A percentile compares a stretch with the other conserved stretches of the same genome.
Evolutionary conservation across 64 coral and sea anemone species (phyloP).

Genomic region (Cladopsammia gracilis): DNA sequence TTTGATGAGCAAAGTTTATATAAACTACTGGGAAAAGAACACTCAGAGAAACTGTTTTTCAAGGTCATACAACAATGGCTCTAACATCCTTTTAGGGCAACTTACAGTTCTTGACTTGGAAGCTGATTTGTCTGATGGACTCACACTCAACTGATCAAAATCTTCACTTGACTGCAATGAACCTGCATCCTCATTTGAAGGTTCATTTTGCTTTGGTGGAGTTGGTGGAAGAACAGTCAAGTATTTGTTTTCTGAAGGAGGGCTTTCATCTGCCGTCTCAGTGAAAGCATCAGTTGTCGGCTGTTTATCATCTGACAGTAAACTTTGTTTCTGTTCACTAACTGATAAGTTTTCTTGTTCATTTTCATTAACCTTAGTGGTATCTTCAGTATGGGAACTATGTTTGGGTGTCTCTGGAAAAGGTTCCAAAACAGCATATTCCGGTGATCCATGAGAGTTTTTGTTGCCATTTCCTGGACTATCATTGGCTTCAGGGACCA

Average conservation of each 20-base stretch:
- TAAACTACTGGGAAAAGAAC: too few species aligned
- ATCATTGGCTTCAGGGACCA: neutral
- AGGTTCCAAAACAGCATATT: conserved; percentile 42
- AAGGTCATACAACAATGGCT: too few species aligned
- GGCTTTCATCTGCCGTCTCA: neutral
- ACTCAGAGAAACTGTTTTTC: too few species aligned
- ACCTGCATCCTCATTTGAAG: neutral
- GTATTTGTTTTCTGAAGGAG: conserved; percentile 9
- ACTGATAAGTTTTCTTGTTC: neutral
- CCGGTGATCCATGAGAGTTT: neutral
- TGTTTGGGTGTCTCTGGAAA: neutral
- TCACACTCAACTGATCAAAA: conserved; percentile 21
- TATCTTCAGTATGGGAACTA: neutral
- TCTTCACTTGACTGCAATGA: neutral
- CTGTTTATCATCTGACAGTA: neutral
- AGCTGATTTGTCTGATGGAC: neutral
- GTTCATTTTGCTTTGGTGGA: conserved; percentile 6
- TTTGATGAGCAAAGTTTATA: too few species aligned
- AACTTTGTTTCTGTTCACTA: neutral
- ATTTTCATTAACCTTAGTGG: neutral
- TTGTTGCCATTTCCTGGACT: neutral
- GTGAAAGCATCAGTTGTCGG: neutral
- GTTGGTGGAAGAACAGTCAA: neutral
- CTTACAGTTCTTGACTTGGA: conserved; percentile 65
- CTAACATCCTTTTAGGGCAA: neutral